phyloP scores from a whole-genome alignment of 2,888 invertebrate species.

The Cantharis lateralis region DNA sequence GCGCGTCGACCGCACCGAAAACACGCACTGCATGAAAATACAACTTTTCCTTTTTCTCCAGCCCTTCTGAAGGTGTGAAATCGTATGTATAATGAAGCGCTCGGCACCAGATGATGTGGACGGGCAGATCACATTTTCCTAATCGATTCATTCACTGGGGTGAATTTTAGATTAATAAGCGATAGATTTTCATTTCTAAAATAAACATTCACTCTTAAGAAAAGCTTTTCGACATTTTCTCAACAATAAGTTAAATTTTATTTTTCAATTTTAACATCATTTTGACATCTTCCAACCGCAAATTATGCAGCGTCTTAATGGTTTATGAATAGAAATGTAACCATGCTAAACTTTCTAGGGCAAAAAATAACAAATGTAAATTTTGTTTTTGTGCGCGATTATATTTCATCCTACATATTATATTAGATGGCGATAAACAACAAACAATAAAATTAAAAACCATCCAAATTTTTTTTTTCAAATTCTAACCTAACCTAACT shows the following conservation, averaged over 20 bases:
- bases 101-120: conserved; percentile 23
- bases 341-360: neutral
- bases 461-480: neutral
- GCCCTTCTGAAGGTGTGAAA: conserved; percentile 25
- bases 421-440: neutral
- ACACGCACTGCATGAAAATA: conserved; percentile 56
- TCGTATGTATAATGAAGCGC: conserved; percentile 34
- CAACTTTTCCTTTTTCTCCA: conserved; percentile 46
- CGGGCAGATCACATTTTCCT: conserved; percentile 26
- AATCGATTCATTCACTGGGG: conserved; percentile 31
- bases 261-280: neutral
- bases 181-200: conserved; percentile 32
- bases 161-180: conserved; percentile 35
- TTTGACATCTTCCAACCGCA: neutral
- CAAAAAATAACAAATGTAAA: neutral
- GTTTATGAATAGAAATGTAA: neutral
- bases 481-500: neutral
- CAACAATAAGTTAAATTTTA: neutral
- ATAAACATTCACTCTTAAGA: conserved; percentile 21
- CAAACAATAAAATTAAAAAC: neutral
- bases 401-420: neutral
- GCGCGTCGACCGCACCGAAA: conserved; percentile 45
- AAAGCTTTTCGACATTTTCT: conserved; percentile 26
- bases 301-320: neutral
- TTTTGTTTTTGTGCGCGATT: neutral